Conservation (phyloP, 2,797 vertebrate genomes). For the Labeo calbasu region DNA sequence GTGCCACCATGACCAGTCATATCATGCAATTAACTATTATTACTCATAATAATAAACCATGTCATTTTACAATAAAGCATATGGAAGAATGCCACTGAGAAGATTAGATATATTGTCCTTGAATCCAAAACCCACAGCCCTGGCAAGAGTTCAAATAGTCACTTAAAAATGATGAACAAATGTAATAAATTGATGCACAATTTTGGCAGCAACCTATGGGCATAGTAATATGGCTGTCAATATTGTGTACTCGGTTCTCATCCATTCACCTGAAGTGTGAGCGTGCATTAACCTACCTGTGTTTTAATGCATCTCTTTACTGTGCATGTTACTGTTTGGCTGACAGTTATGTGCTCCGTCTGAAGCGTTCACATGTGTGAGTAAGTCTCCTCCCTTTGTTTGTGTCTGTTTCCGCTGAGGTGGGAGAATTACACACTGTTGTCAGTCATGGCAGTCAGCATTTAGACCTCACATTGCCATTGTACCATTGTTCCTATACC, state of each 20-base stretch:
- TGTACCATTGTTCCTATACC: slow-evolving; percentile 32
- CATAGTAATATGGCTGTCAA: not conserved
- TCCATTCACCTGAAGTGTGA: not conserved
- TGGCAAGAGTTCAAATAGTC: not conserved
- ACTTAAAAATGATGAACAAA: not conserved
- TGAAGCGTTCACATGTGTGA: not conserved
- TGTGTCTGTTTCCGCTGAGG: slow-evolving; percentile 11
- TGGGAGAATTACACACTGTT: slow-evolving; percentile 27
- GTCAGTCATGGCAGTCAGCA: not conserved
- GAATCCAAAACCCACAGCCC: not conserved
- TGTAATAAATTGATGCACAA: not conserved
- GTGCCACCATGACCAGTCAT: not conserved
- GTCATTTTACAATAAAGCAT: not conserved
- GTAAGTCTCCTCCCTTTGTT: slow-evolving; percentile 19
- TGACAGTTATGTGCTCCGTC: not conserved
- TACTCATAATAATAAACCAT: not conserved
- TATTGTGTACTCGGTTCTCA: not conserved
- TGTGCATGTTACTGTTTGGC: not conserved
- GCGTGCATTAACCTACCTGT: not conserved
- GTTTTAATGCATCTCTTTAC: slow-evolving; percentile 6
- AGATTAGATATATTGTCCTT: not conserved
- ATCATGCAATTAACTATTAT: not conserved
- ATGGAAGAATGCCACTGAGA: not conserved
- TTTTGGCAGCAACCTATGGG: not conserved
- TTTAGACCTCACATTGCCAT: slow-evolving; percentile 7